Evolutionary conservation across 2,797 vertebrate genomes (phyloP), one percentile per base, ranked within the genome.

Genomic region (Sebastolobus altivelis): DNA sequence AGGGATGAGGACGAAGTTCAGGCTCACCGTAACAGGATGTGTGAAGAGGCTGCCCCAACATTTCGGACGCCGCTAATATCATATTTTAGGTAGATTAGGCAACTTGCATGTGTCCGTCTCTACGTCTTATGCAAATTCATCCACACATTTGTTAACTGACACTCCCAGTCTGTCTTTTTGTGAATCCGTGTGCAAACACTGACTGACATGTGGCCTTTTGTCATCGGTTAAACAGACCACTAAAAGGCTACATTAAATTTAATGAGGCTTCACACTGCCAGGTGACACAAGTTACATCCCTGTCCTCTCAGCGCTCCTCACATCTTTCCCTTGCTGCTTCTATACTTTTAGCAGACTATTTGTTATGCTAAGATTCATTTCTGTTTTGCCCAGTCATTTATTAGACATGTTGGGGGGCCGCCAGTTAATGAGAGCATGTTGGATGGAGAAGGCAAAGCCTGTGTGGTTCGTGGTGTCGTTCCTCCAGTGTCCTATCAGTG

Each of bases 161-260:
- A 11, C 72, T 12, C 65, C 35, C 52, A 7, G 62, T 73, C 46
- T 74, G 75, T 80, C 77, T 82, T 84, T 75, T 75, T 60, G 77
- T 68, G 71, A 69, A 63, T 87, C 66, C n/a, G 40, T 80, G 72
- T 77, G 80, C 77, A 87, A 88, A 89, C 85, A 76, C 60, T 74
- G 87, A 86, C 60, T 87, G 87, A 87, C 83, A 69, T 40, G 79
- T 88, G 89, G 82, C 90, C 82, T 87, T 88, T 89, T 81, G 82
- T 88, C 86, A 77, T 83, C 79, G 55, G 74, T 80, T 89, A 86
- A 88, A 84, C 76, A 66, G 85, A 79, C 68, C 78, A 73, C 79
- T 90, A 86, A 90, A 88, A 82, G 75, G 79, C 79, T 63, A 20
- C 88, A 84, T 94, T 88, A 89, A 91, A 84, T 88, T 90, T 91